Evolutionary conservation across 2,888 invertebrate genomes (phyloP).

Genomic region (Hypomecis punctinalis): DNA sequence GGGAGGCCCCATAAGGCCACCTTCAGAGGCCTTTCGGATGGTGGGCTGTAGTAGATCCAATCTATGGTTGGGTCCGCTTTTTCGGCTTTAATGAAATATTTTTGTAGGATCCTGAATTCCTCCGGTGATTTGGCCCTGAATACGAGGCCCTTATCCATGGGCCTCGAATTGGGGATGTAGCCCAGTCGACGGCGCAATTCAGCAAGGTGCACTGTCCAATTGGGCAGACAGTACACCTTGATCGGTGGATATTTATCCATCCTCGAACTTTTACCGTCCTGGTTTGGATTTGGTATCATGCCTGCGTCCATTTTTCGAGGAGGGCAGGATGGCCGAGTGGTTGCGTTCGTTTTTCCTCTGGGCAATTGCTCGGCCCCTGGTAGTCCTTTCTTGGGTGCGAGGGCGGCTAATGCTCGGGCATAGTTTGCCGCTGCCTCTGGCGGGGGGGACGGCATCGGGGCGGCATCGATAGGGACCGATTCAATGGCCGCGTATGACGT

Average conservation of each 20-base stretch:
- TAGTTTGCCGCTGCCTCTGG: background rate
- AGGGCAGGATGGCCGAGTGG: too few relatives aligned
- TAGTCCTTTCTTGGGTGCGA: background rate
- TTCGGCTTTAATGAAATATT: background rate
- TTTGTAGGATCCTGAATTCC: background rate
- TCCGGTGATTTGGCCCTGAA: background rate
- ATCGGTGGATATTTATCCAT: background rate
- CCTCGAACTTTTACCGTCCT: too few relatives aligned
- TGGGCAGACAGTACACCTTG: background rate
- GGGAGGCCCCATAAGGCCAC: background rate
- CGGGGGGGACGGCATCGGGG: background rate
- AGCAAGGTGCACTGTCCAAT: background rate
- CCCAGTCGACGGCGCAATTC: background rate
- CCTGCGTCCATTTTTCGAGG: too few relatives aligned
- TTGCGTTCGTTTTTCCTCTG: too few relatives aligned
- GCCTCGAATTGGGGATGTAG: background rate
- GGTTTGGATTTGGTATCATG: too few relatives aligned
- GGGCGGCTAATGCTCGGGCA: rapidly evolving
- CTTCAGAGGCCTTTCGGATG: background rate
- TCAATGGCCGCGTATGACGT: too few relatives aligned
- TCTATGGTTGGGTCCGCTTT: background rate
- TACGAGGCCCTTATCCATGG: background rate
- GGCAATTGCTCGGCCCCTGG: too few relatives aligned
- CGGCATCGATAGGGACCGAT: background rate
- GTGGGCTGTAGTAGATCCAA: background rate